These are phyloP conservation scores for Mermis nigrescens DNA, from an alignment of 2,888 invertebrate species.

Conservation along the genomic window DNA sequence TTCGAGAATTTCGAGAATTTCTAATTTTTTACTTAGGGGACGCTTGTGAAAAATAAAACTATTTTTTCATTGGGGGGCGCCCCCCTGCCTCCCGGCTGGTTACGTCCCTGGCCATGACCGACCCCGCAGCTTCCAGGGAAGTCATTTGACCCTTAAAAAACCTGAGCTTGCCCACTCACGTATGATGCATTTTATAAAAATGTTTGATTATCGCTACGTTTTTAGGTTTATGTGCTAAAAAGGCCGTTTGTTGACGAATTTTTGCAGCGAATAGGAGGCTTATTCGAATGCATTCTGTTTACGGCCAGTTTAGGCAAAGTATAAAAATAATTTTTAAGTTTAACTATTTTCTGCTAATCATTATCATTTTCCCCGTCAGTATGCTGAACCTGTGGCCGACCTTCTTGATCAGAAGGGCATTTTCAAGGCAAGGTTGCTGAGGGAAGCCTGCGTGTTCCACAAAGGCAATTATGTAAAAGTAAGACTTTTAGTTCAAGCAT, in stretches of 20 bases:
- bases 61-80: too few relatives aligned
- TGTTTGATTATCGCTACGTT: conserved; percentile 9
- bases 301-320: conserved; percentile 88
- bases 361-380: too few relatives aligned
- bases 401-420: conserved; percentile 77
- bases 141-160: too few relatives aligned
- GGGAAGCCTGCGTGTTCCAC: conserved; percentile 97
- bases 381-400: conserved; percentile 95
- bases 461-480: conserved; percentile 88
- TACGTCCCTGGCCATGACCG: too few relatives aligned
- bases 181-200: too few relatives aligned
- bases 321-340: conserved; percentile 15
- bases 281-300: conserved; percentile 93
- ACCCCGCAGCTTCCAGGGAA: too few relatives aligned
- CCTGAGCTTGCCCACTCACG: neutral
- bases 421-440: conserved; percentile 53
- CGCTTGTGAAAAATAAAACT: too few relatives aligned
- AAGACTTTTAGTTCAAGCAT: too few relatives aligned
- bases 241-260: conserved; percentile 96
- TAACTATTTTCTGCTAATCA: too few relatives aligned
- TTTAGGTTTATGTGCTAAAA: conserved; percentile 64
- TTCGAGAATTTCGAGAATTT: too few relatives aligned
- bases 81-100: too few relatives aligned
- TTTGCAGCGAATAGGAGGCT: conserved; percentile 80
- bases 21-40: too few relatives aligned